Evolutionary conservation across 2,888 invertebrate species (phyloP).

Genomic region (Pterostichus niger): DNA sequence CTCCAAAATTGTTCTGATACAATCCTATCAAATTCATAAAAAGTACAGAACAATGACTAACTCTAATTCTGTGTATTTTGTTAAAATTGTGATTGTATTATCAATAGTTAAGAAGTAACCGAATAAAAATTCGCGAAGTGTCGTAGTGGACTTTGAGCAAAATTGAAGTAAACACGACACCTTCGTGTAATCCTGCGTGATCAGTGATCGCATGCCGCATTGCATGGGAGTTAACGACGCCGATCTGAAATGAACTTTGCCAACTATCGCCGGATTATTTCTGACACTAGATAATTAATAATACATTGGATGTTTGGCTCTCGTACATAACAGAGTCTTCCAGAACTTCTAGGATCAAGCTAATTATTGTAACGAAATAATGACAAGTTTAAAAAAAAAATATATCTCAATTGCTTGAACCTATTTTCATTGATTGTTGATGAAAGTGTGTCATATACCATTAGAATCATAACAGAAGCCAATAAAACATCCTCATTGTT

Average conservation of each 20-base stretch:
- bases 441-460: background rate
- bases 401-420: too few relatives aligned
- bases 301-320: slow-evolving; percentile 26
- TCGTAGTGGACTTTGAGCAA: background rate
- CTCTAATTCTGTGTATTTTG: too few relatives aligned
- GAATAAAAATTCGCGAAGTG: too few relatives aligned
- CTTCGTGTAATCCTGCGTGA: background rate
- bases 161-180: background rate
- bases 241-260: background rate
- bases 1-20: too few relatives aligned
- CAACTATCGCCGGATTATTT: slow-evolving; percentile 27
- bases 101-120: too few relatives aligned
- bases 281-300: slow-evolving; percentile 31
- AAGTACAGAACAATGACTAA: too few relatives aligned
- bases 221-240: slow-evolving; percentile 5
- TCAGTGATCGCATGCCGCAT: slow-evolving; percentile 2
- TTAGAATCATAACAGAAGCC: background rate
- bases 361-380: too few relatives aligned
- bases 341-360: slow-evolving; percentile 10
- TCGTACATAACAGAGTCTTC: background rate
- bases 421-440: background rate
- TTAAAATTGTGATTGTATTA: too few relatives aligned
- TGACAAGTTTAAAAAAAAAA: too few relatives aligned
- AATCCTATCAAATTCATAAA: too few relatives aligned
- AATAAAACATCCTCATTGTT: slow-evolving; percentile 7